These are phyloP conservation scores for Odobenus rosmarus DNA, from an alignment of 2,113 vertebrate species.

Conservation along the genomic window DNA sequence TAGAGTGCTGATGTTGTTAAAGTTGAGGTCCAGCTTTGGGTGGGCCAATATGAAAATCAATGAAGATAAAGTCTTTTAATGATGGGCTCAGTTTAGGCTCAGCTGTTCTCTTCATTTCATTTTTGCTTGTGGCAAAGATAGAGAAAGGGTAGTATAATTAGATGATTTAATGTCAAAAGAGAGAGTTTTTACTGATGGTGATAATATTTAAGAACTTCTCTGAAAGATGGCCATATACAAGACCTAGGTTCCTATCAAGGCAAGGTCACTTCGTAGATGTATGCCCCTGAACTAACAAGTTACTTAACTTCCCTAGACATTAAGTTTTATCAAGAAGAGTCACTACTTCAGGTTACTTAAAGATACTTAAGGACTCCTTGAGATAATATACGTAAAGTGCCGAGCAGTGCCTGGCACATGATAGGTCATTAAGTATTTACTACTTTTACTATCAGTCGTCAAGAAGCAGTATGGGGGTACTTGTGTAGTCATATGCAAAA, in stretches of 20 bases:
- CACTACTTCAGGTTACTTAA: neutral
- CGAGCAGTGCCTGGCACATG: neutral
- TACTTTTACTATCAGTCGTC: neutral
- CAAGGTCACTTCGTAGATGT: neutral
- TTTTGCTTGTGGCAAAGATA: neutral
- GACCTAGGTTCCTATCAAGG: neutral
- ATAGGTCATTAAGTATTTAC: neutral
- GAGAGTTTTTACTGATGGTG: neutral
- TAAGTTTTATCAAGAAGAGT: slow-evolving; percentile 6
- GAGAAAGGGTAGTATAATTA: neutral
- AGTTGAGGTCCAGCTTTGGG: neutral
- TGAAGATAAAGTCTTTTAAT: neutral
- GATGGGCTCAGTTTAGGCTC: neutral
- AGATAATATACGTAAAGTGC: neutral
- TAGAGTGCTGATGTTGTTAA: neutral
- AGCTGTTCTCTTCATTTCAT: neutral
- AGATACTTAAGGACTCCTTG: neutral
- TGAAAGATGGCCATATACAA: neutral
- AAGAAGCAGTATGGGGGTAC: neutral
- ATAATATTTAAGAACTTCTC: slow-evolving; percentile 8
- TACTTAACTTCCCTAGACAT: neutral
- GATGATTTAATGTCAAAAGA: neutral
- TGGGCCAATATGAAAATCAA: neutral
- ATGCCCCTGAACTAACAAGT: slow-evolving; percentile 5
- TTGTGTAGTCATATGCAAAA: neutral